Evolutionary conservation across 2,888 invertebrate species (phyloP).

Genomic region (Cheilosia grossa): DNA sequence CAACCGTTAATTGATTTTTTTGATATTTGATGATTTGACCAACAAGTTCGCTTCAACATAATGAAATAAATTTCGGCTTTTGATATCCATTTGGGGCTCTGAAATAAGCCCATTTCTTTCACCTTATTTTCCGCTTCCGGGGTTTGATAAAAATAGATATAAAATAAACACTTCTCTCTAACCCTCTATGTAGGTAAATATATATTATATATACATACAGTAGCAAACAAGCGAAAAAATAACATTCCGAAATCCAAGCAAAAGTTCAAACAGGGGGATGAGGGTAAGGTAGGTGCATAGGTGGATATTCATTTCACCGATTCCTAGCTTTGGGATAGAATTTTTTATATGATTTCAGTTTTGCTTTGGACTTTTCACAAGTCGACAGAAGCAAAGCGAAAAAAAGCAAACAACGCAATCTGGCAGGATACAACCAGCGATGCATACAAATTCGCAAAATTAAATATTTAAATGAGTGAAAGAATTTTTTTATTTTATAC

Average conservation of each 20-base stretch:
- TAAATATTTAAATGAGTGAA: conserved; percentile 55
- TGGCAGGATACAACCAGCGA: conserved; percentile 50
- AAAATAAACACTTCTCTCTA: conserved; percentile 6
- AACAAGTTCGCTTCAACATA: conserved; percentile 34
- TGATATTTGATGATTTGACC: too few relatives aligned
- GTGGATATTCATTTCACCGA: conserved; percentile 48
- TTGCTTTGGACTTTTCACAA: background rate
- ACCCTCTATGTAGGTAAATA: too few relatives aligned
- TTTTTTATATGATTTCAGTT: conserved; percentile 14
- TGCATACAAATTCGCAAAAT: conserved; percentile 56
- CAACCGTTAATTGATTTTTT: too few relatives aligned
- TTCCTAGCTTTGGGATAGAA: conserved; percentile 3
- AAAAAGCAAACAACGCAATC: conserved; percentile 42
- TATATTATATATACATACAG: background rate
- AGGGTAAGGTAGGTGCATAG: conserved; percentile 41
- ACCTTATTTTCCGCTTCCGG: conserved; percentile 27
- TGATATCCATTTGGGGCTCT: conserved; percentile 34
- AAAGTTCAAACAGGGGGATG: background rate
- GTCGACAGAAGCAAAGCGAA: conserved; percentile 10
- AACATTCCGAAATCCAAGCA: background rate
- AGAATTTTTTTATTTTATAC: background rate
- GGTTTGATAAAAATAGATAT: conserved; percentile 52
- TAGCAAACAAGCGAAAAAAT: background rate
- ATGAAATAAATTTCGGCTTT: conserved; percentile 40
- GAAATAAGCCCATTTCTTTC: conserved; percentile 16